phyloP scores from a whole-genome alignment of 2,888 invertebrate genomes.

The Cheiracanthium punctorium region DNA sequence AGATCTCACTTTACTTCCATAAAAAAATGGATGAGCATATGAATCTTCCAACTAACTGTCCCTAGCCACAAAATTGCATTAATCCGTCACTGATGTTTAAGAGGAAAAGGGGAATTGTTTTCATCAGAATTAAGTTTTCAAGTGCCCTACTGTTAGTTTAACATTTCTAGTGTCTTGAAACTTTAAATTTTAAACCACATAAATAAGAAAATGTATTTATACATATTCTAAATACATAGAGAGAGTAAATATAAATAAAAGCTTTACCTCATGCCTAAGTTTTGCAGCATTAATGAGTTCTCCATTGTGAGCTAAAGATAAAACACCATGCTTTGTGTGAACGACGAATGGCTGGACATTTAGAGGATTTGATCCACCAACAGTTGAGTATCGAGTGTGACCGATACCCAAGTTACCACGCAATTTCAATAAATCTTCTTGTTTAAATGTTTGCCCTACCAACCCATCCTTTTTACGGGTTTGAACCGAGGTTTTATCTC shows the following conservation, averaged over 20 bases:
- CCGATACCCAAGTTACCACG: constrained; percentile 94
- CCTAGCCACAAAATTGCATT: too few relatives aligned
- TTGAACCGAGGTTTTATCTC: constrained; percentile 82
- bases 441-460: constrained; percentile 94
- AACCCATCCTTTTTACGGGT: constrained; percentile 97
- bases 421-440: constrained; percentile 89
- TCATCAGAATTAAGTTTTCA: too few relatives aligned
- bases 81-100: too few relatives aligned
- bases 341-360: constrained; percentile 99
- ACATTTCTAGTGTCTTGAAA: neutral
- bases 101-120: too few relatives aligned
- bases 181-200: neutral
- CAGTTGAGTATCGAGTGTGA: constrained; percentile 95
- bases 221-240: too few relatives aligned
- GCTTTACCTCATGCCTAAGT: constrained; percentile 87
- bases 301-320: constrained; percentile 98
- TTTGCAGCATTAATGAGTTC: constrained; percentile 96
- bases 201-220: too few relatives aligned
- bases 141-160: too few relatives aligned
- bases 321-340: constrained; percentile 94
- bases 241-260: too few relatives aligned
- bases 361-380: constrained; percentile 94
- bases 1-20: too few relatives aligned
- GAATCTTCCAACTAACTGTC: too few relatives aligned
- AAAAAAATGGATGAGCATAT: too few relatives aligned